These are phyloP conservation scores for Sparus aurata DNA, from an alignment of 2,797 vertebrate genomes.

Conservation along the genomic window DNA sequence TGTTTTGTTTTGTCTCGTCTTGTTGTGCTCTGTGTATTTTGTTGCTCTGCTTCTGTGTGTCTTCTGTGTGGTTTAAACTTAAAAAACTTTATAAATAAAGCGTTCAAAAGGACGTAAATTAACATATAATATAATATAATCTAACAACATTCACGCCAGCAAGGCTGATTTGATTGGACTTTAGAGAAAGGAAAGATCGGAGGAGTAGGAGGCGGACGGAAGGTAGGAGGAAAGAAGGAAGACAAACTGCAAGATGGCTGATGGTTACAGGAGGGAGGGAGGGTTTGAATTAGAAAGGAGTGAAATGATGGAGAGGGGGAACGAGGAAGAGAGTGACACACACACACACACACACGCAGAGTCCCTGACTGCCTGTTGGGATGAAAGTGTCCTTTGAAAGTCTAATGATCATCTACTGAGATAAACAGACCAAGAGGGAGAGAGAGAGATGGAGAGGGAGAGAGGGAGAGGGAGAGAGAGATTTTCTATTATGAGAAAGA, in stretches of 20 bases:
- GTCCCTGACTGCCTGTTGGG: background rate
- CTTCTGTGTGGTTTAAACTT: too few relatives aligned
- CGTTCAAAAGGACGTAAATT: background rate
- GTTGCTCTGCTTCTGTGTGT: too few relatives aligned
- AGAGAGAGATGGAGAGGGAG: background rate
- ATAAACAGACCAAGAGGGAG: background rate
- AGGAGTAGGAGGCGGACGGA: background rate
- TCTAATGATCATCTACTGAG: constrained; percentile 22
- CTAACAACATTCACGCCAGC: background rate
- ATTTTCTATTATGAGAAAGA: background rate
- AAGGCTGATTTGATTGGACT: background rate
- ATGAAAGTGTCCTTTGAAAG: constrained; percentile 42
- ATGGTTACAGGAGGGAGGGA: background rate
- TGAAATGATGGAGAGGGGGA: background rate
- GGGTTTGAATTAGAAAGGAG: background rate
- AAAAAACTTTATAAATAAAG: too few relatives aligned
- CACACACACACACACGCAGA: too few relatives aligned
- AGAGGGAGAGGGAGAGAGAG: background rate
- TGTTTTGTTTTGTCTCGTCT: too few relatives aligned
- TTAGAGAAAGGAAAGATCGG: background rate
- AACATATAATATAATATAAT: background rate
- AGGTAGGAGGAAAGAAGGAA: too few relatives aligned
- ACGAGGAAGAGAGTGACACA: background rate
- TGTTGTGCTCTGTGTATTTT: too few relatives aligned
- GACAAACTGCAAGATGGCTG: background rate